phyloP scores from a whole-genome alignment of 1,140 invertebrate species.

The Diprion similis region DNA sequence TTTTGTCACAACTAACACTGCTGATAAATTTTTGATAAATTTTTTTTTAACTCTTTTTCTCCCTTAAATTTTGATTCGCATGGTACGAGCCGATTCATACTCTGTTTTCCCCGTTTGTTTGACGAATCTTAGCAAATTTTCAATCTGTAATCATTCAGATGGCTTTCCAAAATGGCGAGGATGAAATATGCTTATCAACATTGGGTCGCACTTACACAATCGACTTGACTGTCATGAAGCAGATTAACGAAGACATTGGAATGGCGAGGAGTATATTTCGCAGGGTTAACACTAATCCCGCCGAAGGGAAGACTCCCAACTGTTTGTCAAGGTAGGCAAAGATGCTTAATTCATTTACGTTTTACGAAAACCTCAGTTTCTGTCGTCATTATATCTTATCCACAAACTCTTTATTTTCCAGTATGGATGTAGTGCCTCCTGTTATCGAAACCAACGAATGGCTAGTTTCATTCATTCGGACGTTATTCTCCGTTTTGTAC shows the following conservation, averaged over 20 bases:
- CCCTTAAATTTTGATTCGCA: conserved; percentile 24
- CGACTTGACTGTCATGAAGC: conserved; percentile 96
- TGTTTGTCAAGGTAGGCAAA: conserved; percentile 47
- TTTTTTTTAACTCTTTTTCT: conserved; percentile 7
- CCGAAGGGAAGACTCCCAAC: conserved; percentile 56
- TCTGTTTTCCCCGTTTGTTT: conserved; percentile 68
- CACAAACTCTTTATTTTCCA: conserved; percentile 30
- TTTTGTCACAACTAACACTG: neutral
- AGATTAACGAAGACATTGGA: conserved; percentile 97
- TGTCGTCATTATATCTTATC: too few relatives aligned
- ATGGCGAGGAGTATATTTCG: conserved; percentile 91
- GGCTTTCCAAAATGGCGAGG: conserved; percentile 91
- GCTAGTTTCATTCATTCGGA: conserved; percentile 78
- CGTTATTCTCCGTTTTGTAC: conserved; percentile 90
- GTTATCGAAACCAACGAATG: conserved; percentile 60
- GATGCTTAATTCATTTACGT: neutral
- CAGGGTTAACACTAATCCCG: conserved; percentile 60
- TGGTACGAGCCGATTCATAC: conserved; percentile 69
- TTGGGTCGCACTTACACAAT: conserved; percentile 93
- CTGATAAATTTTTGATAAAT: conserved; percentile 11
- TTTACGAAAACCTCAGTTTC: too few relatives aligned
- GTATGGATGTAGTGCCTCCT: conserved; percentile 58
- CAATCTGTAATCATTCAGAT: conserved; percentile 66
- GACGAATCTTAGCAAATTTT: too few relatives aligned
- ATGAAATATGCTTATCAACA: conserved; percentile 91